A percentile compares a stretch with the other conserved stretches of the same genome.
Conservation (phyloP, 2,888 invertebrate genomes). For the Spilosoma lubricipeda region DNA sequence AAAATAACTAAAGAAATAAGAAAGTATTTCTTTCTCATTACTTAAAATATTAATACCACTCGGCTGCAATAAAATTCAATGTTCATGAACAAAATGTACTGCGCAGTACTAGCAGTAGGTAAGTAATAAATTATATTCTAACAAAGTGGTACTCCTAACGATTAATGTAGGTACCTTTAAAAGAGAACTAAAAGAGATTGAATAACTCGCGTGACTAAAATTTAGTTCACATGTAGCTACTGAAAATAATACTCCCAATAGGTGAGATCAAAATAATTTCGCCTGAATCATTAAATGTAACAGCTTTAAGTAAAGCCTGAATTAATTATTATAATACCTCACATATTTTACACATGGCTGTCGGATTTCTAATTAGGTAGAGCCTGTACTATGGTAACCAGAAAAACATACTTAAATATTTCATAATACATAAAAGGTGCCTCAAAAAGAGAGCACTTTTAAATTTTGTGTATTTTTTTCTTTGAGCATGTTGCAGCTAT, state of each 20-base stretch:
- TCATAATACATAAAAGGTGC: too few relatives aligned
- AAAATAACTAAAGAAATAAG: not conserved
- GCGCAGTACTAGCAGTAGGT: not conserved
- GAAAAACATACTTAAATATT: too few relatives aligned
- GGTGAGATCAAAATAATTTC: not conserved
- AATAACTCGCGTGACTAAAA: not conserved
- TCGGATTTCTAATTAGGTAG: too few relatives aligned
- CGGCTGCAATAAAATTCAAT: not conserved
- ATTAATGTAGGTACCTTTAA: not conserved
- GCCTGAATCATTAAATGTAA: not conserved
- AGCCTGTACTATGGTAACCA: too few relatives aligned
- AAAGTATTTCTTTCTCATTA: not conserved
- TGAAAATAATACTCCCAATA: not conserved
- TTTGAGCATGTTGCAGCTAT: too few relatives aligned
- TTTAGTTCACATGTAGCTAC: not conserved
- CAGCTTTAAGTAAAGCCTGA: too few relatives aligned
- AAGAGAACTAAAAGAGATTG: not conserved
- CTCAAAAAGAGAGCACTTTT: too few relatives aligned
- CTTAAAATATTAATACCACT: not conserved
- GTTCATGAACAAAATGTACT: not conserved
- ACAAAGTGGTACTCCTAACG: not conserved
- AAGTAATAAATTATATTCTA: not conserved
- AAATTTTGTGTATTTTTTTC: too few relatives aligned
- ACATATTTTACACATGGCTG: too few relatives aligned
- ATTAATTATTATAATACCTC: too few relatives aligned